phyloP scores from a whole-genome alignment of 2,797 vertebrate genomes.

The Ctenopoma kingsleyae region DNA sequence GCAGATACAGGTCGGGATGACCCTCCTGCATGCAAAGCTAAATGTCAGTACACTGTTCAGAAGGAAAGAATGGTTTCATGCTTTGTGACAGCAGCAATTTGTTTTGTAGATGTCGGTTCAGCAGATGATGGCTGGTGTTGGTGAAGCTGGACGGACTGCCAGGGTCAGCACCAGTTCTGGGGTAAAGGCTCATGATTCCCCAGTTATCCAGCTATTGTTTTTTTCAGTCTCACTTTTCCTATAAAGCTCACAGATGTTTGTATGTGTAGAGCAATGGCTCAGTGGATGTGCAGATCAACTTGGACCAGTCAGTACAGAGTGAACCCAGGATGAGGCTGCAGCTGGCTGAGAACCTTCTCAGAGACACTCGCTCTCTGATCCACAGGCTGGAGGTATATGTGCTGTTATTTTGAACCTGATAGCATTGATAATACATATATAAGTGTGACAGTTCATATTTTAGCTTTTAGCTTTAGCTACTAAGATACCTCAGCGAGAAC shows the following conservation, averaged over 20 bases:
- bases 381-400: slow-evolving; percentile 86
- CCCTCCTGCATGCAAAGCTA: neutral
- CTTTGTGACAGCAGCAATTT: slow-evolving; percentile 6
- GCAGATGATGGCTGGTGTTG: slow-evolving; percentile 81
- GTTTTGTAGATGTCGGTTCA: slow-evolving; percentile 81
- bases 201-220: neutral
- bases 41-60: neutral
- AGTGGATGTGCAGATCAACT: slow-evolving; percentile 89
- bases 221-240: neutral
- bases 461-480: no score
- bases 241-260: slow-evolving; percentile 22
- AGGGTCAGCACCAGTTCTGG: slow-evolving; percentile 77
- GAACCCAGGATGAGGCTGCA: slow-evolving; percentile 89
- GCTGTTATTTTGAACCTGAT: neutral
- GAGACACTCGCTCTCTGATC: slow-evolving; percentile 85
- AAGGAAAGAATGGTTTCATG: neutral
- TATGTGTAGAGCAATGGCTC: slow-evolving; percentile 79
- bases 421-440: neutral
- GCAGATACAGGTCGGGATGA: slow-evolving; percentile 76
- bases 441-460: no score
- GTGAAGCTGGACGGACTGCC: slow-evolving; percentile 74
- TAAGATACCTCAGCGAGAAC: no score
- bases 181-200: slow-evolving; percentile 59
- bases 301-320: slow-evolving; percentile 86
- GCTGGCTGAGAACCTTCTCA: slow-evolving; percentile 89